phyloP scores from a whole-genome alignment of 2,797 vertebrate genomes.

The Platyrinchus mystaceus region DNA sequence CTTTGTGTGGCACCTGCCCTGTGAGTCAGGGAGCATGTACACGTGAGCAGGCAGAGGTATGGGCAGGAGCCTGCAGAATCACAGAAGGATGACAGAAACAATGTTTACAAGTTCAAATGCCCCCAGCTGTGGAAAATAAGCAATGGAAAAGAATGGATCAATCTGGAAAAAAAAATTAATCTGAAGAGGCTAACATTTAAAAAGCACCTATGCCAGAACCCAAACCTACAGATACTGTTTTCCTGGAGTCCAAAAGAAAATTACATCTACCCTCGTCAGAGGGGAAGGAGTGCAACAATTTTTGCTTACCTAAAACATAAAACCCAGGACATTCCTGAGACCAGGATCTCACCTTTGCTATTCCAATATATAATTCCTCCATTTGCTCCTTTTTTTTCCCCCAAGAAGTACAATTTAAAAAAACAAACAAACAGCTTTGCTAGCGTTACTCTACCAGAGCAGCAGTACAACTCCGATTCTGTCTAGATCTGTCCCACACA shows the following conservation, averaged over 20 bases:
- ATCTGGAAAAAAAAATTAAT: neutral
- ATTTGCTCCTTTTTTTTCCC: neutral
- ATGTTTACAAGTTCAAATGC: neutral
- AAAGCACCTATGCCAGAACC: neutral
- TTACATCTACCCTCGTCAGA: neutral
- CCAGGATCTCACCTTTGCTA: neutral
- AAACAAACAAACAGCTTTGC: neutral
- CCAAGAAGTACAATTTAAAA: neutral
- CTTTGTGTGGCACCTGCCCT: neutral
- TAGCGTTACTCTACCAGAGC: neutral
- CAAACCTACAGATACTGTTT: neutral
- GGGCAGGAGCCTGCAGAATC: neutral
- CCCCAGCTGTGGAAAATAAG: neutral
- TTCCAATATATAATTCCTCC: neutral
- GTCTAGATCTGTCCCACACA: neutral
- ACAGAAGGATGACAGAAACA: neutral
- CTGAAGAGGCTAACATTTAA: neutral
- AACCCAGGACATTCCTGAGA: neutral
- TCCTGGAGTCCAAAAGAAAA: neutral
- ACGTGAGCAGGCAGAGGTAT: neutral
- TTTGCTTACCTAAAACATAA: neutral
- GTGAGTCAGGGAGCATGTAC: neutral
- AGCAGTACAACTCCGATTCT: neutral
- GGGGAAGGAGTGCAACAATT: neutral
- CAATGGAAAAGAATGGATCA: neutral